Evolutionary conservation across 2,888 invertebrate genomes (phyloP), one percentile per base, ranked within the genome.

Genomic region (Apodemia mormo): DNA sequence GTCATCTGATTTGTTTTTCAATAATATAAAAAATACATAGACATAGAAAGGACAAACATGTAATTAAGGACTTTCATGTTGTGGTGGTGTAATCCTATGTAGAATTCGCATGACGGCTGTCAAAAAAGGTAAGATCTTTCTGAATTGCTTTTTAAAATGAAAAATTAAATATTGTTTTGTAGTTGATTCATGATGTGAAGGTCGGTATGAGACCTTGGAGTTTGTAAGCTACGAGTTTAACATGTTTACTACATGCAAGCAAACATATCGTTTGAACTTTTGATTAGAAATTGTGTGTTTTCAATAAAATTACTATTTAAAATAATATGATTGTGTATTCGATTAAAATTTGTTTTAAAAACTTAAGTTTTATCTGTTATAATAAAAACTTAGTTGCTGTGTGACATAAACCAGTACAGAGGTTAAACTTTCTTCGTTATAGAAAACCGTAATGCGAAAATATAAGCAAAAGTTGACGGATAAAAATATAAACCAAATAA

Each of bases 201-300:
- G 61, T 61, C 61, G 61, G 61, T 30, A 61, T 30, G 61, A 30
- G 61, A 30, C 61, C 61, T 33, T 61, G 61, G 33, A 56, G 33
- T 14, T 61, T 61, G 61, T 61, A 61, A 33, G 33, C 14, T 12
- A 49, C 22, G n/a, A 56, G 22, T 56, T 7, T 61, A 33, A 33
- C 61, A 30, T 33, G 61, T 7, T 33, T 61, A 61, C 33, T 61
- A 61, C 61, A 14, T 49, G 49, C 49, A 49, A 78, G 81, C 83
- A 82, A 83, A 83, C 79, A 79, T 78, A 77, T 78, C 76, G 79
- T 80, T 79, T 76, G 74, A 78, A 78, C 79, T 76, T 70, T 78
- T 77, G 81, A 82, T 83, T 82, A 81, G 78, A 79, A 78, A 77
- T 80, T 77, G 76, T 77, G 79, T 79, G 12, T 45, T 12, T 45